A percentile compares a stretch with the other conserved stretches of the same genome.
These are phyloP conservation scores for Conus betulinus DNA, from an alignment of 1,140 invertebrate species.

Conservation along the genomic window DNA sequence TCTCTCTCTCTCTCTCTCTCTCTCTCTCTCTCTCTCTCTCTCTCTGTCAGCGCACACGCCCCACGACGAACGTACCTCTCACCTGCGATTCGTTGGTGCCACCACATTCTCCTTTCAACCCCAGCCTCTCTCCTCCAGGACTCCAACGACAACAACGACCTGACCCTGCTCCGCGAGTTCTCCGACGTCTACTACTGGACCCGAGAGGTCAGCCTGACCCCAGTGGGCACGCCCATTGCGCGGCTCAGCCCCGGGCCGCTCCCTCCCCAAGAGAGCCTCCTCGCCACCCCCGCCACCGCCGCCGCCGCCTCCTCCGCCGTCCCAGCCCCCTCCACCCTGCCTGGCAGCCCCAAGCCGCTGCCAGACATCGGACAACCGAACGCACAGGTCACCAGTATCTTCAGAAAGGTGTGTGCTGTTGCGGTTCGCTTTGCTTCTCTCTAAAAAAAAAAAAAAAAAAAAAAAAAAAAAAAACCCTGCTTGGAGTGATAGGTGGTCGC, in stretches of 20 bases:
- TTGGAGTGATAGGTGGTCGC: too few species aligned
- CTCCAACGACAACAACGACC: slow-evolving; percentile 64
- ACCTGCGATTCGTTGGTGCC: too few species aligned
- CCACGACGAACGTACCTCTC: too few species aligned
- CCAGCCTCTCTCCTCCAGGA: slow-evolving; percentile 52
- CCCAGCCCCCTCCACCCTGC: slow-evolving; percentile 43
- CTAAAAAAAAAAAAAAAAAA: slow-evolving; percentile 4
- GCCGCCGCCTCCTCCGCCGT: not conserved
- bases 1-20: too few species aligned
- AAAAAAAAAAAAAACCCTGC: not conserved
- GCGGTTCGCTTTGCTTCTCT: not conserved
- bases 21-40: too few species aligned
- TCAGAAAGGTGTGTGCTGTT: slow-evolving; percentile 58
- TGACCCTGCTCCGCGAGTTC: slow-evolving; percentile 65
- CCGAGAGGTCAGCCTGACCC: slow-evolving; percentile 51
- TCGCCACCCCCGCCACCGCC: slow-evolving; percentile 14
- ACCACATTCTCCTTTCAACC: not conserved
- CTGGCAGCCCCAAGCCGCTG: slow-evolving; percentile 27
- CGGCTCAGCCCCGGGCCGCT: not conserved
- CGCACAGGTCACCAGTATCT: slow-evolving; percentile 58
- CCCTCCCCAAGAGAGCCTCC: slow-evolving; percentile 14
- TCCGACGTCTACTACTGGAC: slow-evolving; percentile 64
- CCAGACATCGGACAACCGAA: slow-evolving; percentile 51
- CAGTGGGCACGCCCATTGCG: slow-evolving; percentile 46
- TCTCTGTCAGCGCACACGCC: too few species aligned